Base-by-base conservation (phyloP, 2,888 invertebrate genomes). In the Drosophila trichaetosa region DNA sequence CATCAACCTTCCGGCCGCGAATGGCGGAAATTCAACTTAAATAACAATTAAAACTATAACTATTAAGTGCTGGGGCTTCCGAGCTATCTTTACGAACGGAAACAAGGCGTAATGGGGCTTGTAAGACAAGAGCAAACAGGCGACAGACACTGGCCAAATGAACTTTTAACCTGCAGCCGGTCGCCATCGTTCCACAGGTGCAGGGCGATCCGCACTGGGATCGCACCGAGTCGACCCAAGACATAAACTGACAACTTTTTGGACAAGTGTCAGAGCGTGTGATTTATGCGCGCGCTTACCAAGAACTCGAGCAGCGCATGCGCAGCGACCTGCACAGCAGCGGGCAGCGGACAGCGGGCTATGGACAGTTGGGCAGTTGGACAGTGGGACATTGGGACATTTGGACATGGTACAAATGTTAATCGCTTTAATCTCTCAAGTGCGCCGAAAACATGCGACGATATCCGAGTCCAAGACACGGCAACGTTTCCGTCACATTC, bases 381-480 rank as follows among this genome's bases (percentile, higher is more conserved):
- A 67, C 63, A 54, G 27, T 40, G 56, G 57, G 63, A 70, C 53
- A 54, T 58, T 68, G 8, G 40, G 10, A 40, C 40, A n/a, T 40
- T 40, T 40, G 60, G 82, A 84, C 74, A 83, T 80, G 76, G 76
- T 81, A 89, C 79, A 84, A 90, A 90, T 89, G 90, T 87, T 87
- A 87, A 87, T 87, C 90, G 90, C 83, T 87, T 87, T 90, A 87
- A 87, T 87, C 87, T 90, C 82, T 82, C 83, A 84, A 87, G 90
- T 87, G 89, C 90, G 86, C 86, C 90, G 90, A 88, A 89, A 90
- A 89, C 89, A 86, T 76, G 83, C 85, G 69, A 82, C 86, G 83
- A 84, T 87, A 82, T 82, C 82, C 82, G 73, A 78, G 67, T 38
- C 18, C 24, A 76, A 76, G 81, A 89, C 87, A 80, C 53, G 71